phyloP scores from a whole-genome alignment of 2,888 invertebrate species.

The Uloborus plumipes region DNA sequence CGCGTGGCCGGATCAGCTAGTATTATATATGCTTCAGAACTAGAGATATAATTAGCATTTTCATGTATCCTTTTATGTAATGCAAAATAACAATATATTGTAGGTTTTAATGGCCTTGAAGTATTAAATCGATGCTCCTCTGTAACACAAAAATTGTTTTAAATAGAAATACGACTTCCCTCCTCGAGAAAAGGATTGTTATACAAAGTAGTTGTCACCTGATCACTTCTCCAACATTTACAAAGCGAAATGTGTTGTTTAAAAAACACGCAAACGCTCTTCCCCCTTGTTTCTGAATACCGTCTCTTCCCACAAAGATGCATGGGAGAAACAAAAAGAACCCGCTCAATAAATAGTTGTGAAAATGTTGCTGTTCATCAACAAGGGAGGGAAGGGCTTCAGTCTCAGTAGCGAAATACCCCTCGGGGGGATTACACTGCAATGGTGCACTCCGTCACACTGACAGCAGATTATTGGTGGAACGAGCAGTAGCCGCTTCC shows the following conservation, averaged over 20 bases:
- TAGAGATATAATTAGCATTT: no score
- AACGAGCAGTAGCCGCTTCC: constrained; percentile 40
- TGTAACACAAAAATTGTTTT: no score
- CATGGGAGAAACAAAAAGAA: constrained; percentile 11
- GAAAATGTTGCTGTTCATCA: constrained; percentile 55
- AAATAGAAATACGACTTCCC: no score
- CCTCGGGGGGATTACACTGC: constrained; percentile 51
- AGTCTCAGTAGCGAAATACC: constrained; percentile 27
- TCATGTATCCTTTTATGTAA: no score
- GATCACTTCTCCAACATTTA: background rate
- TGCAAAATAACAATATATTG: no score
- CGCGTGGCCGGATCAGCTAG: no score
- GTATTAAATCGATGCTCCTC: no score
- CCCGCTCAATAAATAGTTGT: constrained; percentile 38
- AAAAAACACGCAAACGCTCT: background rate
- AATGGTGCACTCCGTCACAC: constrained; percentile 61
- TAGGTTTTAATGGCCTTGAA: no score
- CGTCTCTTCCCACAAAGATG: constrained; percentile 2
- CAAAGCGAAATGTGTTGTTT: background rate
- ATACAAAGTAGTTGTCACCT: background rate
- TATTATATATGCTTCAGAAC: no score
- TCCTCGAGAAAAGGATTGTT: no score
- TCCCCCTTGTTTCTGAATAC: constrained; percentile 4
- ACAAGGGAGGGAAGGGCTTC: background rate
- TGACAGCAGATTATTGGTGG: constrained; percentile 63